A percentile compares a stretch with the other conserved stretches of the same genome.
Conservation (phyloP, 2,113 vertebrate genomes). For the Sorex araneus region DNA sequence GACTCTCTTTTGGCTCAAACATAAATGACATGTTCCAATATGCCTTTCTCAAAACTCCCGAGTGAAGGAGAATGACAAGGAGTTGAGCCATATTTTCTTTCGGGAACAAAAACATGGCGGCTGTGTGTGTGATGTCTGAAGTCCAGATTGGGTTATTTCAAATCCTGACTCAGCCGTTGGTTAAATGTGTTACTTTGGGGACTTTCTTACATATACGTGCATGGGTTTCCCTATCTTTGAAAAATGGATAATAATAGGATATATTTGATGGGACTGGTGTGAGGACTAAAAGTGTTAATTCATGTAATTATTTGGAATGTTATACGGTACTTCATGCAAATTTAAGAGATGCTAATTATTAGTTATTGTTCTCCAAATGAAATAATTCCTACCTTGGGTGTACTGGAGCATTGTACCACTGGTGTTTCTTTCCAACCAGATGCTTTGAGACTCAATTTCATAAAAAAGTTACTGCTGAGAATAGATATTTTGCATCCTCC, state of each 20-base stretch:
- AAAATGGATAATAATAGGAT: neutral
- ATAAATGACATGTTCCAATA: neutral
- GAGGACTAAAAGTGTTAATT: constrained; percentile 16
- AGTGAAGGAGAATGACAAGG: neutral
- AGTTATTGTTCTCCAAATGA: constrained; percentile 30
- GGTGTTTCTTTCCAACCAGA: constrained; percentile 28
- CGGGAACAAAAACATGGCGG: neutral
- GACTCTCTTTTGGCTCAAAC: constrained; percentile 27
- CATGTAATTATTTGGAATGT: neutral
- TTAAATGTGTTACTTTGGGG: neutral
- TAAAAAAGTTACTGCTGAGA: constrained; percentile 3
- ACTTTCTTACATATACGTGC: neutral
- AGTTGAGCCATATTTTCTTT: neutral
- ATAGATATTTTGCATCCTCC: constrained; percentile 39
- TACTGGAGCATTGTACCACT: neutral
- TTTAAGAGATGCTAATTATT: constrained; percentile 18
- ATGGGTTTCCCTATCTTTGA: constrained; percentile 39
- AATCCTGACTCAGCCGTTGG: neutral
- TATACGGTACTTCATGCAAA: neutral
- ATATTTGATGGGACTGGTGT: neutral
- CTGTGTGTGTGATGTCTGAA: constrained; percentile 1
- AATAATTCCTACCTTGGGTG: constrained; percentile 2
- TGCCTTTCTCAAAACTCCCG: constrained; percentile 22
- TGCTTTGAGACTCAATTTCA: constrained; percentile 18
- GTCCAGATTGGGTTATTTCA: constrained; percentile 15